Percentiles rank a stretch among this genome's conserved stretches.
Conservation (phyloP, 1,140 invertebrate species). For the Drosophila quadrilineata region DNA sequence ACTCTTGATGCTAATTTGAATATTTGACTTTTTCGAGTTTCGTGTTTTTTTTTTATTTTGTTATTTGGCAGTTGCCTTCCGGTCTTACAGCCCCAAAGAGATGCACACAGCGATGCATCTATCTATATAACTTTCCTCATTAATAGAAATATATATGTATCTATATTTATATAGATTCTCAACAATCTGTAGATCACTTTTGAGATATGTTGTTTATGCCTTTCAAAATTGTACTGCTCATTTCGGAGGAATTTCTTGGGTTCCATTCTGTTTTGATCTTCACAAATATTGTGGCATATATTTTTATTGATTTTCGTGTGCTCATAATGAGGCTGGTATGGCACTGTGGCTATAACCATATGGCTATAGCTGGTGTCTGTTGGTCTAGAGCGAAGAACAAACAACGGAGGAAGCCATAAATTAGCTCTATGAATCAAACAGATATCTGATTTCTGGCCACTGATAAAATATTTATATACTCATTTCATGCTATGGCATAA, state of each 20-base stretch:
- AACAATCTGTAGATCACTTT: slow-evolving; percentile 28
- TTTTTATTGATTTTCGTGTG: slow-evolving; percentile 68
- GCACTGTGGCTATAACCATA: slow-evolving; percentile 7
- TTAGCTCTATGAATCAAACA: slow-evolving; percentile 80
- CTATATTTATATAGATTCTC: slow-evolving; percentile 7
- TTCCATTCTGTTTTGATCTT: slow-evolving; percentile 29
- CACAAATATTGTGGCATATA: slow-evolving; percentile 55
- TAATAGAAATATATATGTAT: slow-evolving; percentile 35
- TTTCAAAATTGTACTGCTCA: not conserved
- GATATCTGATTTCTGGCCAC: slow-evolving; percentile 78
- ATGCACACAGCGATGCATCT: slow-evolving; percentile 24
- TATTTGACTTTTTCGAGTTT: slow-evolving; percentile 17
- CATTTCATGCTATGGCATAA: slow-evolving; percentile 69
- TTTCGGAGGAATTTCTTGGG: slow-evolving; percentile 57
- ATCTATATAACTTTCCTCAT: slow-evolving; percentile 70
- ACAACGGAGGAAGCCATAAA: slow-evolving; percentile 77
- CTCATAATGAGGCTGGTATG: slow-evolving; percentile 64
- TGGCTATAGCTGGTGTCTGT: slow-evolving; percentile 51
- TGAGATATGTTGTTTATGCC: slow-evolving; percentile 44
- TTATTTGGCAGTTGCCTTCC: slow-evolving; percentile 1
- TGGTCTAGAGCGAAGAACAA: slow-evolving; percentile 47
- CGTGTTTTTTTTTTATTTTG: too few species aligned
- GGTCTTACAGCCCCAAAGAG: not conserved
- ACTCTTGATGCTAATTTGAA: slow-evolving; percentile 54
- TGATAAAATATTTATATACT: slow-evolving; percentile 80